These are phyloP conservation scores for Anneissia japonica DNA, from an alignment of 35 echinoderm and acorn worm genomes.

Conservation along the genomic window DNA sequence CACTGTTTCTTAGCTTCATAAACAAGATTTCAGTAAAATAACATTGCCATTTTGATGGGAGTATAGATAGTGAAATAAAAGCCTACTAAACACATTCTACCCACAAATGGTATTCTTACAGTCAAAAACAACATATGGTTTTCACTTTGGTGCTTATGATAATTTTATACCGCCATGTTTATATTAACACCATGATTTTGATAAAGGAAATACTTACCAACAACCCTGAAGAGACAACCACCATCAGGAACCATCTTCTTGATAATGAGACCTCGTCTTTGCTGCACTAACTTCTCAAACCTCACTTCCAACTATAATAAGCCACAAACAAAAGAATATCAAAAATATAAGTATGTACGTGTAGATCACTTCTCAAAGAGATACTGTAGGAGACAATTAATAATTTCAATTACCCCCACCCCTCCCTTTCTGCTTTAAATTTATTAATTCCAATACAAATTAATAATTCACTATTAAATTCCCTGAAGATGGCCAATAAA, in stretches of 20 bases:
- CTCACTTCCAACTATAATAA: slow-evolving; percentile 57
- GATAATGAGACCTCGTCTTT: slow-evolving; percentile 81
- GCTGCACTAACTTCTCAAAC: slow-evolving; percentile 75
- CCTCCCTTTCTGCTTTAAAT: too few species aligned
- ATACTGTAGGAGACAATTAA: too few species aligned
- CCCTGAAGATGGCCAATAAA: too few species aligned
- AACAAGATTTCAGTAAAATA: not conserved
- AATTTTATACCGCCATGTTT: not conserved
- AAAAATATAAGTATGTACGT: too few species aligned
- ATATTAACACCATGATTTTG: too few species aligned
- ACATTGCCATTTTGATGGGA: not conserved
- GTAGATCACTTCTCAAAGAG: too few species aligned
- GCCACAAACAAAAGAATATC: too few species aligned
- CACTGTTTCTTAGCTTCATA: not conserved
- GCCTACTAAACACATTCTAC: not conserved
- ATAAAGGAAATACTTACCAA: slow-evolving; percentile 49
- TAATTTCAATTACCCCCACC: too few species aligned
- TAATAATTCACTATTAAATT: too few species aligned
- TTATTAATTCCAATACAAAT: too few species aligned
- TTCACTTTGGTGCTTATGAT: not conserved
- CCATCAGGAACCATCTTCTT: slow-evolving; percentile 94
- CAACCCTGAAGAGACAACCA: slow-evolving; percentile 87
- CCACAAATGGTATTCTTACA: not conserved
- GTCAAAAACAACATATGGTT: not conserved
- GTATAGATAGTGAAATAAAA: not conserved